Percentiles rank a stretch among this genome's conserved stretches.
These are phyloP conservation scores for Apostichopus leukothele DNA, from an alignment of 53 echinoderm and acorn worm species.

Conservation along the genomic window DNA sequence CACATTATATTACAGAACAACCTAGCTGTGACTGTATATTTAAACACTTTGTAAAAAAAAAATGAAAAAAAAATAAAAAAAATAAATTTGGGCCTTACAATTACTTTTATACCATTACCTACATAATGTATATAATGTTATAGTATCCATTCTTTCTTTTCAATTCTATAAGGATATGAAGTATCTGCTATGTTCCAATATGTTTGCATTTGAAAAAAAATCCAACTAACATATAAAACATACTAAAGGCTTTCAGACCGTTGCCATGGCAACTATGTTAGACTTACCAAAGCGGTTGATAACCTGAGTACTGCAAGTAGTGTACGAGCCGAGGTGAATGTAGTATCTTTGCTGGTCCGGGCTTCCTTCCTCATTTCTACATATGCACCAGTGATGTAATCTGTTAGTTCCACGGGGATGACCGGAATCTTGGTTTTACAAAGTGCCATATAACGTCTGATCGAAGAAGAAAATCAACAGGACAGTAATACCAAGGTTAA, in stretches of 20 bases:
- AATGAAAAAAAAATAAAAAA: too few species aligned
- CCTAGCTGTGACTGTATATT: too few species aligned
- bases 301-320: conserved; percentile 93
- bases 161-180: too few species aligned
- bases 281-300: conserved; percentile 93
- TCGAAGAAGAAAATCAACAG: neutral
- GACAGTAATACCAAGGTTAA: neutral
- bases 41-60: too few species aligned
- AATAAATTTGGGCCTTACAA: too few species aligned
- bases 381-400: conserved; percentile 99
- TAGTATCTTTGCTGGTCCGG: conserved; percentile 92
- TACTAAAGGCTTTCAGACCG: too few species aligned
- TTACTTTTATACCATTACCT: too few species aligned
- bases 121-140: too few species aligned
- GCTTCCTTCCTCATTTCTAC: conserved; percentile 99
- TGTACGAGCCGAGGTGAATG: conserved; percentile 94
- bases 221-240: too few species aligned
- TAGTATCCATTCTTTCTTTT: too few species aligned
- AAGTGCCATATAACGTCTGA: conserved; percentile 89
- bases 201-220: neutral
- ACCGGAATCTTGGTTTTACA: conserved; percentile 91
- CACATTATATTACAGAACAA: too few species aligned
- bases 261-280: neutral
- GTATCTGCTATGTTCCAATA: too few species aligned
- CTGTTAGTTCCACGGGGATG: conserved; percentile 83